Evolutionary conservation across 2,113 vertebrate genomes (phyloP), one percentile per base, ranked within the genome.

Genomic region (Ranitomeya imitator): DNA sequence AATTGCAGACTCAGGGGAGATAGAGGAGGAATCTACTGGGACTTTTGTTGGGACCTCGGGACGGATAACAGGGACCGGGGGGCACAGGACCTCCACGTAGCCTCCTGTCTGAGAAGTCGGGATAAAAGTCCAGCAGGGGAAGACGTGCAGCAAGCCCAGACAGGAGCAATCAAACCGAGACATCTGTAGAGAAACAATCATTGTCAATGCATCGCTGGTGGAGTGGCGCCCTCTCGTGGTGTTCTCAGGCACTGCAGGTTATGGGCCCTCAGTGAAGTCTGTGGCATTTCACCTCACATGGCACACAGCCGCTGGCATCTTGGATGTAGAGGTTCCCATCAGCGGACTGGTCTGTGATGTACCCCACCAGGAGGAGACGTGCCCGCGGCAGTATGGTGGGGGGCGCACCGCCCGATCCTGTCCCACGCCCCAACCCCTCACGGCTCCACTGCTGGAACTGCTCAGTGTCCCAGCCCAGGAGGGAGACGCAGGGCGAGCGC

Each of bases 61-160:
- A 3, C 86, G 61, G 71, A 86, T 86, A 69, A 97, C 90, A 2
- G 92, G 92, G 51, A 94, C 61, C 11, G 96, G 96, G 60, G 93
- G 90, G 15, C 90, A 89, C 85, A 96, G 89, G 79, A 97, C 91
- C 92, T 98, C 97, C 88, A 97, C 0, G 0, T 92, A 92, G 0
- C 96, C 90, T 0, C 23, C 65, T 12, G 86, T 90, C 51, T 55
- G 86, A 37, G 87, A 92, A 0, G 52, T 0, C 37, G 96, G 95
- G 90, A 97, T 94, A 73, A 96, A 98, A 76, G 95, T 95, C 97
- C 97, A 98, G 83, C 94, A 92, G 14, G 95, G 95, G 54, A 98
- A 94, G 57, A 98, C 91, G 87, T 96, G 90, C 0, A 95, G 91
- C 0, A 81, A 89, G 11, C 92, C 73, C 26, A 96, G 83, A 95